Base-by-base conservation (phyloP, 2,113 vertebrate species). In the Cygnus atratus region DNA sequence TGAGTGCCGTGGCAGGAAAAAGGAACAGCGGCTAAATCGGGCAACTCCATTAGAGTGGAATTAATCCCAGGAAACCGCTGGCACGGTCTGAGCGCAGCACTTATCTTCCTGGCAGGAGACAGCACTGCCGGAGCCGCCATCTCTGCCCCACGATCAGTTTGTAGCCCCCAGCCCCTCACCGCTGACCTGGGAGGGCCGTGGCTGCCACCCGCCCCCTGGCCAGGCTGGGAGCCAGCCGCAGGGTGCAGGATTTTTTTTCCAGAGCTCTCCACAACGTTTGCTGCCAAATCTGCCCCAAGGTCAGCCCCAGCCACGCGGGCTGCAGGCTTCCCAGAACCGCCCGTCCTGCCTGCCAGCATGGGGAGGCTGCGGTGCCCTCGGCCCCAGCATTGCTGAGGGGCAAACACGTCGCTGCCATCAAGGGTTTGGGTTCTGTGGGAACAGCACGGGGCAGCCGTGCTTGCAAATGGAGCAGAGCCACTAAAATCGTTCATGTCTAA, bases 241-340 rank as follows among this genome's bases (percentile, higher is more conserved):
- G 68, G 26, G 58, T 20, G 29, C 33, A 89, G 25, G 54, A 28
- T 1, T 90, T 55, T 55, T 80, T 63, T 82, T 48, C 95, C 74
- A 83, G 93, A 88, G 71, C 67, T 90, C 43, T 95, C 74, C 44
- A 50, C 37, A 46, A 18, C 1, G 1, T 66, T 84, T 33, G 70
- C 88, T 96, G 96, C 95, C 93, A 93, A 89, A 85, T 52, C 61
- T 37, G 71, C 84, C 62, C 78, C 93, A 93, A 96, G 96, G 95
- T 91, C 97, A 95, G 41, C 0, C 0, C 22, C 75, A 94, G 93
- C 62, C 41, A 54, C 24, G 26, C 4, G 8, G 83, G 92, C 70
- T 75, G 55, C 84, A 25, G 55, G 72, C 78, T 97, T 96, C 97
- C 97, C 94, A 96, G 96, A 96, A 97, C 87, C 3, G 35, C 33